Evolutionary conservation across 2,797 vertebrate species (phyloP), one percentile per base, ranked within the genome.

Genomic region (Oryzias sinensis): DNA sequence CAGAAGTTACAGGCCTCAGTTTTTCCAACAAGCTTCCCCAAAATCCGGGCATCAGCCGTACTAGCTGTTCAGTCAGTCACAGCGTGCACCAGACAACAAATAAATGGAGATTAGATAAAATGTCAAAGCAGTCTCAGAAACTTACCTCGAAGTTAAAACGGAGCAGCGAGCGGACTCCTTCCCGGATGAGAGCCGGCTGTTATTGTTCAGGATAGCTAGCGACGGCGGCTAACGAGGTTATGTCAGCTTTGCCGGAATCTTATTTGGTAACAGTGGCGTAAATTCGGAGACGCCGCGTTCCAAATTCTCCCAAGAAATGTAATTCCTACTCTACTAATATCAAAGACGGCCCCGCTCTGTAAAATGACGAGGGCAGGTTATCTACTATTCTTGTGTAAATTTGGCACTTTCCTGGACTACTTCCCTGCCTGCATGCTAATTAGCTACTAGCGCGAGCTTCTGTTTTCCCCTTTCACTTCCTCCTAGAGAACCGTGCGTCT

Each of bases 391-490:
- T 37, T 53, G 4, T 25, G 33, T 56, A 54, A 75, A 84, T 79
- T 74, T 84, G 80, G 70, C 83, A 86, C 86, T 82, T 82, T 60
- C n/a, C 62, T 58, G 16, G 14, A 51, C 59, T 18, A 72, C 52
- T 44, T 50, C 47, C 37, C 59, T 72, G 51, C 41, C 69, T 67
- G 65, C 53, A 63, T 72, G 70, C 79, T 77, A 76, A 58, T 68
- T 82, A 20, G 56, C 67, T 51, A 67, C 71, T 70, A 49, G 16
- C 49, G 42, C 22, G 62, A 56, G 17, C 66, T 63, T 53, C 68
- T 72, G 60, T 67, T 66, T 88, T 87, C 83, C 72, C 70, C 81
- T 89, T 87, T 88, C 84, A 90, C 90, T 90, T 92, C 90, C 88
- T 88, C 20, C 66, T 88, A 69, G 84, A 73, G 70, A 82, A 82